Base-by-base conservation (phyloP, 1,140 invertebrate species). In the Lucilia sericata region DNA sequence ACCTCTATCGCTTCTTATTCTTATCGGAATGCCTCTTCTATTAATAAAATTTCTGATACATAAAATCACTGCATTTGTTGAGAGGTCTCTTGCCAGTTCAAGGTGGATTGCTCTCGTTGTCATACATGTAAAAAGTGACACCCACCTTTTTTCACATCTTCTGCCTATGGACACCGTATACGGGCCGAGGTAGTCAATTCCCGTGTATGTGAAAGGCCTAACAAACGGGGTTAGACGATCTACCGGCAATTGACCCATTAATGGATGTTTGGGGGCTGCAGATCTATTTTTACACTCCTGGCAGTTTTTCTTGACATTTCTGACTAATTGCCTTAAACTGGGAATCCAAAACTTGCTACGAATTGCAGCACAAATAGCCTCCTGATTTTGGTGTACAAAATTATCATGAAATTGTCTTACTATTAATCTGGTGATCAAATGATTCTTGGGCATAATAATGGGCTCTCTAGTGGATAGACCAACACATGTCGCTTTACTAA, bases 21-120 rank as follows among this genome's bases (percentile, higher is more conserved):
- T 82, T 14, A 74, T 21, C 7, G 82, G 82, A 21, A 84, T 49
- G 8, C 83, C 83, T n/a, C 75, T 21, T n/a, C 74, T 25, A 36
- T 84, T 84, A 19, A 84, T 76, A 21, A 84, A 85, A 25, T 85
- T 85, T 30, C 84, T 49, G 14, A 86, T 74, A 21, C 78, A 84
- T n/a, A 86, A 21, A 34, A 86, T 74, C 47, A 82, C 83, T 30
- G 82, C 82, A 55, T 85, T 84, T 14, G 82, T 34, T 17, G 84
- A 86, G 0, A 86, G 49, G 51, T 84, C 36, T 8, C 36, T 36
- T 36, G 36, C 82, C n/a, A 85, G 14, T 51, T 86, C 84, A 8
- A 86, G 55, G 21, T 86, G 85, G 5, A 83, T 70, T 17, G 84
- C 84, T 13, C 85, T 10, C 21, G 76, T 78, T 8, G 84, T 85